Base-by-base conservation (phyloP, 2,113 vertebrate genomes). In the Pluvialis apricaria region DNA sequence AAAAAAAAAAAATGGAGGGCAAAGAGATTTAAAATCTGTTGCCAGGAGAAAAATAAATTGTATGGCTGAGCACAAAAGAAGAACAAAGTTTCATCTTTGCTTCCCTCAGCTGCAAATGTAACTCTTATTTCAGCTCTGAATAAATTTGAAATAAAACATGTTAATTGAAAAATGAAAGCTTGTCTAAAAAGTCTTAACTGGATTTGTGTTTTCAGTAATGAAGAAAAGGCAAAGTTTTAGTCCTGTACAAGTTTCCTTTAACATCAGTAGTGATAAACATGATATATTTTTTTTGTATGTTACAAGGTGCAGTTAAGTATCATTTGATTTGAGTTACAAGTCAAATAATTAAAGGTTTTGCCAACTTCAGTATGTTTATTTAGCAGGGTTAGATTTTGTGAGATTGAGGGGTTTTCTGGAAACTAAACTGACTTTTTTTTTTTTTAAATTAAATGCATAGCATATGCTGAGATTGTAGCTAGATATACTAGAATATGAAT, bases 1-100 rank as follows among this genome's bases (percentile, higher is more conserved):
- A 85, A 93, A 58, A 94, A 96, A 88, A 96, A 85, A 88, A 88
- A 96, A 93, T 86, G 83, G 96, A 88, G 90, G 49, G 91, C 83
- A 87, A 69, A 81, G 76, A 96, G 90, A 88, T 95, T 97, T 95
- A 88, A 97, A 97, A 96, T 97, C 96, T 96, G 96, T 97, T 98
- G 98, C 98, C 98, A 97, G 90, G 96, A 94, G 96, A 97, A 96
- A 97, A 97, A 97, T 97, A 97, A 98, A 97, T 94, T 93, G 94
- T 96, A 69, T 82, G 85, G 93, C 94, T 81, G 86, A 75, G 64
- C 66, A 96, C 97, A 97, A 97, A 98, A 95, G 96, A 94, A 80
- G 91, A 96, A 97, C 94, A 90, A 97, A 98, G 97, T 98, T 97
- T 96, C 94, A 78, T 96, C 96, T 94, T 96, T 66, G 80, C 94